Evolutionary conservation across 2,888 invertebrate genomes (phyloP).

Genomic region (Thymelicus acteon): DNA sequence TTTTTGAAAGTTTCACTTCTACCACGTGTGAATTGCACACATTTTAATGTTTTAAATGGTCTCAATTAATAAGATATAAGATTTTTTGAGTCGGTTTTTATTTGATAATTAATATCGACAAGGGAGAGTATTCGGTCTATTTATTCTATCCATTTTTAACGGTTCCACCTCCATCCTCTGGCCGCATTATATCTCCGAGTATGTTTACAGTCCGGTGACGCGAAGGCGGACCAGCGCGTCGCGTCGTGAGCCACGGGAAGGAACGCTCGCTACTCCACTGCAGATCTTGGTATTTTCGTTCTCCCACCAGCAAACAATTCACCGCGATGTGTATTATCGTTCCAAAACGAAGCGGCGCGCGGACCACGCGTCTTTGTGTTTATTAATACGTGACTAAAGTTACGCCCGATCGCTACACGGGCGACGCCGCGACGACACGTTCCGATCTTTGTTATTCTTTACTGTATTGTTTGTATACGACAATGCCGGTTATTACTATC

Average conservation of each 20-base stretch:
- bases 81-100: too few relatives aligned
- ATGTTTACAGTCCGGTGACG: constrained; percentile 49
- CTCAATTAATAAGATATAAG: too few relatives aligned
- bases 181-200: constrained; percentile 46
- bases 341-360: constrained; percentile 43
- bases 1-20: too few relatives aligned
- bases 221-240: not conserved
- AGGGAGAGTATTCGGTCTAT: too few relatives aligned
- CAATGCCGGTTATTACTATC: not conserved
- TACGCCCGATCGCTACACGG: constrained; percentile 40
- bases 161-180: constrained; percentile 32
- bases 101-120: too few relatives aligned
- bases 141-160: too few relatives aligned
- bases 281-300: constrained; percentile 17
- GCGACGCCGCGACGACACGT: constrained; percentile 7
- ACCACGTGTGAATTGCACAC: too few relatives aligned
- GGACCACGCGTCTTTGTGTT: constrained; percentile 48
- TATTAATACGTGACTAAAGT: constrained; percentile 54
- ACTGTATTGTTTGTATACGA: constrained; percentile 5
- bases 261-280: not conserved
- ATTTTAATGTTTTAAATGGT: too few relatives aligned
- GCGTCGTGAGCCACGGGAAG: not conserved
- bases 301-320: constrained; percentile 18
- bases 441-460: constrained; percentile 14
- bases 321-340: constrained; percentile 17